Evolutionary conservation across 2,888 invertebrate genomes (phyloP).

Genomic region (Baronia brevicornis): DNA sequence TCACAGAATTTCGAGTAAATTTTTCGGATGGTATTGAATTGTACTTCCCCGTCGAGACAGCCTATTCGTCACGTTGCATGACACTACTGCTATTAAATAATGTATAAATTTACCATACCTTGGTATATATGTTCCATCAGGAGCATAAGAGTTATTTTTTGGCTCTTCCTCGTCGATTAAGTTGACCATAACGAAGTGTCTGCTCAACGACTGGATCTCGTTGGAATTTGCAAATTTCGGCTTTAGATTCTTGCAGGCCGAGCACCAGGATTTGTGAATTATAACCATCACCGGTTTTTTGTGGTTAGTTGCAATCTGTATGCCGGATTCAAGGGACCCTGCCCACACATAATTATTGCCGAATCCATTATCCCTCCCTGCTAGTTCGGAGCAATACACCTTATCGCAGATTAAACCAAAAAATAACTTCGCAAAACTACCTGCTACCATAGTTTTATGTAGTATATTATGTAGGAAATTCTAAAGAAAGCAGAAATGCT

Average conservation of each 20-base stretch:
- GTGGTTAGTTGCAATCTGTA: slow-evolving; percentile 53
- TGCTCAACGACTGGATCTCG: slow-evolving; percentile 73
- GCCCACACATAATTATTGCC: slow-evolving; percentile 64
- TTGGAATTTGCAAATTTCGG: slow-evolving; percentile 75
- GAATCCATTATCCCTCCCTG: slow-evolving; percentile 57
- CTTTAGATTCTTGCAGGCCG: slow-evolving; percentile 78
- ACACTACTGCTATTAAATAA: slow-evolving; percentile 3
- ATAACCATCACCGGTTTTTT: slow-evolving; percentile 79
- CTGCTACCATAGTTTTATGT: slow-evolving; percentile 39
- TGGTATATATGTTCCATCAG: slow-evolving; percentile 81
- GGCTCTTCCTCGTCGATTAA: slow-evolving; percentile 77
- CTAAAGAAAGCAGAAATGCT: slow-evolving; percentile 7
- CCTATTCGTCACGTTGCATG: no score
- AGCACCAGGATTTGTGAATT: slow-evolving; percentile 80
- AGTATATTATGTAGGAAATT: slow-evolving; percentile 13
- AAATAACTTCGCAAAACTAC: slow-evolving; percentile 42
- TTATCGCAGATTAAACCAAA: slow-evolving; percentile 39
- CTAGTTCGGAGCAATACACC: slow-evolving; percentile 35
- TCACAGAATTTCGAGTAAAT: no score
- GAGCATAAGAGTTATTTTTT: slow-evolving; percentile 61
- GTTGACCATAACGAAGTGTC: slow-evolving; percentile 81
- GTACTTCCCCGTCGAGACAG: no score
- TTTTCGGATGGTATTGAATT: no score
- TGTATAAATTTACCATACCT: slow-evolving; percentile 36
- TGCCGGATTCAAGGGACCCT: slow-evolving; percentile 57